Conservation (phyloP, 2,797 vertebrate genomes). For the Psittacula echo region DNA sequence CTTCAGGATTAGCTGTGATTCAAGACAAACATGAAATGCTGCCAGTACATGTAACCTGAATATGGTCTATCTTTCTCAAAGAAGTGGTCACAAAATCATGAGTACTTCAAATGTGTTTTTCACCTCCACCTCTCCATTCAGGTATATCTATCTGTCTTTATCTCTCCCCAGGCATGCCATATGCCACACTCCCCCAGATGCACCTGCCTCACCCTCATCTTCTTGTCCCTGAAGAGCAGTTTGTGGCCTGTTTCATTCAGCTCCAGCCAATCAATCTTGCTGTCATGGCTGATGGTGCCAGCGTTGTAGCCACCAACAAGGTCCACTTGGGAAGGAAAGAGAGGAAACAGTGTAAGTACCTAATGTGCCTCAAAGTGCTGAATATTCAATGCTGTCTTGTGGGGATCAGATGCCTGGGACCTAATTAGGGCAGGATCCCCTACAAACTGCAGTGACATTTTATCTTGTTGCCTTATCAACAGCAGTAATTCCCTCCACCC, state of each 20-base stretch:
- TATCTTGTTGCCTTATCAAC: neutral
- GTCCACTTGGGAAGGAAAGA: slow-evolving; percentile 83
- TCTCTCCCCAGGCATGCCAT: neutral
- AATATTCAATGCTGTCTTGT: neutral
- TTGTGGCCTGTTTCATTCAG: slow-evolving; percentile 95
- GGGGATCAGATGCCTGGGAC: neutral
- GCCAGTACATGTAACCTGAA: neutral
- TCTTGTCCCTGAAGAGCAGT: slow-evolving; percentile 96
- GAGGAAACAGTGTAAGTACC: neutral
- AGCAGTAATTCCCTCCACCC: neutral
- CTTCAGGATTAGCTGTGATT: neutral
- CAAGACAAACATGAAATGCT: neutral
- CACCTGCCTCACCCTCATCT: slow-evolving; percentile 85
- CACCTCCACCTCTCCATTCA: neutral
- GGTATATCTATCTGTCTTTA: neutral
- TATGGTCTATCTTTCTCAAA: neutral
- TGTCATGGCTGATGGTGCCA: slow-evolving; percentile 90
- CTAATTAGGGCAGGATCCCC: neutral
- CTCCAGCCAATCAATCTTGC: slow-evolving; percentile 95
- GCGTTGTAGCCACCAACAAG: slow-evolving; percentile 84
- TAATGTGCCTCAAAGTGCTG: neutral
- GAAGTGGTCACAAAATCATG: neutral
- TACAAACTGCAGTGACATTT: neutral
- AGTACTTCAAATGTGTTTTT: neutral
- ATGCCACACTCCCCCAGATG: neutral